Percentiles rank a stretch among this genome's conserved stretches.
These are phyloP conservation scores for human (Homo sapiens) DNA, from an alignment of 2,113 vertebrate genomes.

Conservation along the genomic window GRCh38 chr1:17916501-17917000, in stretches of 20 bases:
- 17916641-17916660: rapidly evolving
- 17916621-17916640: rapidly evolving
- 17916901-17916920: background rate
- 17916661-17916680: rapidly evolving
- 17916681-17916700: rapidly evolving
- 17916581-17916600: rapidly evolving
- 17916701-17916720: rapidly evolving
- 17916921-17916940: background rate
- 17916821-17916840: rapidly evolving
- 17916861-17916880: too few relatives aligned
- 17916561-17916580: background rate
- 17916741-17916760: background rate
- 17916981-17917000: rapidly evolving
- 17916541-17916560: background rate
- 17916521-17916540: background rate
- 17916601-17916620: rapidly evolving
- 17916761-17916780: background rate
- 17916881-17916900: rapidly evolving
- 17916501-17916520: background rate
- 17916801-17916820: background rate
- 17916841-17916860: rapidly evolving
- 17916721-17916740: background rate
- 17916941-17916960: rapidly evolving
- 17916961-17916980: background rate
- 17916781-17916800: background rate